Base-by-base conservation (phyloP, 2,888 invertebrate species). In the Chymomyza fuscimana region DNA sequence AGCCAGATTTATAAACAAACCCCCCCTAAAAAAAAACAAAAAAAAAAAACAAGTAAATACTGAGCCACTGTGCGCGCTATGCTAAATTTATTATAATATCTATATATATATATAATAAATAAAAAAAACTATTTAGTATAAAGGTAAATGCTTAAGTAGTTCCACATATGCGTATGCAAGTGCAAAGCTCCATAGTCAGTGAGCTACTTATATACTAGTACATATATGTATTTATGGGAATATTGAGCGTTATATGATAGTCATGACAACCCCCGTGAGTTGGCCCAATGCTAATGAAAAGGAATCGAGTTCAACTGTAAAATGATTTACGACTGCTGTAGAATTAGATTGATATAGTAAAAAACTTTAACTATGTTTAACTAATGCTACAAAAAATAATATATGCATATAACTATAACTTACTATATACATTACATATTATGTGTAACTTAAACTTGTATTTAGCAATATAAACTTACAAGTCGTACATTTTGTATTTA, bases 281-380 rank as follows among this genome's bases (percentile, higher is more conserved):
- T 73, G 36, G 50, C 56, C 67, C 76, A 70, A 58, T 70, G 70
- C 60, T 65, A 64, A 65, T 36, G 71, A 63, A 70, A 69, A 58
- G 46, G 29, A 50, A 32, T 51, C 66, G 81, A 73, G 72, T 77
- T 80, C 74, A 82, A 80, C 73, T 85, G 86, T 87, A 85, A 81
- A 81, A 81, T 86, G 78, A 81, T 88, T 80, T 85, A 77, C 85
- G 85, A 85, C 85, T 85, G 85, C 85, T 87, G 75, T 87, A 83
- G 88, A 72, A 84, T 83, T 77, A 81, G 69, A 58, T 22, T 73
- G 54, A 73, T 61, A 69, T 72, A 69, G 40, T 70, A 60, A 22
- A 78, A 79, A 67, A 73, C 76, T 73, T 86, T 76, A 81, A 78
- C 79, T 85, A 87, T 83, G 82, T 83, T 85, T 59, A 63, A 74